Evolutionary conservation across 2,888 invertebrate species (phyloP).

Genomic region (Ochropleura leucogaster): DNA sequence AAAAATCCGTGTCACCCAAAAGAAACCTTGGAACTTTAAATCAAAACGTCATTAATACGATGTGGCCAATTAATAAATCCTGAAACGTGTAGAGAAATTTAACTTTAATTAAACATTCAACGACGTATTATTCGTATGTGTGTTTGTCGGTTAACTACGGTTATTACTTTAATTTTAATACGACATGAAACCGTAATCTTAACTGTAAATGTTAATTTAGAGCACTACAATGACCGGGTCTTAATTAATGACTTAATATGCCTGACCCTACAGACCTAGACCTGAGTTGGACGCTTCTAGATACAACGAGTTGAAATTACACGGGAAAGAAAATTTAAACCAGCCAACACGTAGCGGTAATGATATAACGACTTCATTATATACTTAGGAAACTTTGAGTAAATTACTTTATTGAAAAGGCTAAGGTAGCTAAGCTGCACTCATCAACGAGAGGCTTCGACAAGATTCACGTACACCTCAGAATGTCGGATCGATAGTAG

Average conservation of each 20-base stretch:
- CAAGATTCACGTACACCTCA: conserved; percentile 23
- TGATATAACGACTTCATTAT: conserved; percentile 27
- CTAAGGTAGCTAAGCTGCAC: neutral
- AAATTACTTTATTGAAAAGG: conserved; percentile 23
- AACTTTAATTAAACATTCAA: conserved; percentile 24
- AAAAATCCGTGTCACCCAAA: conserved; percentile 10
- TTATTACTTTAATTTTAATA: conserved; percentile 28
- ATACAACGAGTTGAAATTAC: conserved; percentile 1
- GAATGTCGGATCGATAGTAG: conserved; percentile 14
- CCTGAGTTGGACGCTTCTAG: neutral
- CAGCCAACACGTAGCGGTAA: conserved; percentile 10
- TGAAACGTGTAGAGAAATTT: conserved; percentile 15
- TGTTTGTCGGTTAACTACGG: conserved; percentile 40
- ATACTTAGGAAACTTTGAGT: conserved; percentile 1
- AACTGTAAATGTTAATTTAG: conserved; percentile 36
- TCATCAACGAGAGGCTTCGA: neutral
- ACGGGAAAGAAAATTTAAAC: neutral
- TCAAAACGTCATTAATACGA: conserved; percentile 8
- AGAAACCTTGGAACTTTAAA: neutral
- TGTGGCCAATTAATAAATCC: conserved; percentile 17
- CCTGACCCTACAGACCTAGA: conserved; percentile 22
- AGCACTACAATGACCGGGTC: conserved; percentile 27
- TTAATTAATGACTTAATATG: conserved; percentile 47
- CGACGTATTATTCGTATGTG: neutral
- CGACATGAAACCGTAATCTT: conserved; percentile 28